Evolutionary conservation across 2,797 vertebrate species (phyloP), one percentile per base, ranked within the genome.

Genomic region (Halcyon badia): DNA sequence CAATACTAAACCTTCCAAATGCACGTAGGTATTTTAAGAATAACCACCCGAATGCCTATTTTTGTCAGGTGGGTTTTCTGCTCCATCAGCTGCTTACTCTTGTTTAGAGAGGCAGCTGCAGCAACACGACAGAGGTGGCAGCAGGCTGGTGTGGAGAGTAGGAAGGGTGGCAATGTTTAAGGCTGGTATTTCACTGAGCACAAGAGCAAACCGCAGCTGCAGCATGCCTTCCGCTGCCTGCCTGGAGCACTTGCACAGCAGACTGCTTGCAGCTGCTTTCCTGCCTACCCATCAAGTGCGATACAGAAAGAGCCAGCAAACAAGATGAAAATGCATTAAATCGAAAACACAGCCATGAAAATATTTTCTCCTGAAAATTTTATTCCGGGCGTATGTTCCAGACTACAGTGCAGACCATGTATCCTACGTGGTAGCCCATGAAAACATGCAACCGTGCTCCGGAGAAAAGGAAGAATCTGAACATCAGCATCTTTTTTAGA

Each of bases 151-250:
- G 62, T 6, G 17, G 21, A 69, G 71, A 12, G 48, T n/a, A 76
- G 68, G 81, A 66, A 66, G 89, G 78, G 75, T 89, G 78, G 91
- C 68, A 73, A 5, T 62, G 42, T 25, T 65, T 22, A 11, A 73
- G 72, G 89, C 71, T 87, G 84, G 60, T 64, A 51, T 77, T 94
- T 89, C 64, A 54, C 70, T 2, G 31, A 94, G 51, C 65, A 16
- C 7, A 84, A 79, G 86, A 85, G 14, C 79, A 92, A 93, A 96
- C 94, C 95, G 89, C 95, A 97, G 91, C 91, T 70, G 91, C 42
- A 89, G 82, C 75, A 21, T 7, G 66, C 89, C 82, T 96, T 96
- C 96, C 89, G 75, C 95, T 91, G 94, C 73, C 87, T 70, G 81
- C 87, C 1, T 30, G 81, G 54, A 62, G 62, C 75, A 5, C 42